Conservation (phyloP, 2,797 vertebrate genomes). For the Poecilia velifera region DNA sequence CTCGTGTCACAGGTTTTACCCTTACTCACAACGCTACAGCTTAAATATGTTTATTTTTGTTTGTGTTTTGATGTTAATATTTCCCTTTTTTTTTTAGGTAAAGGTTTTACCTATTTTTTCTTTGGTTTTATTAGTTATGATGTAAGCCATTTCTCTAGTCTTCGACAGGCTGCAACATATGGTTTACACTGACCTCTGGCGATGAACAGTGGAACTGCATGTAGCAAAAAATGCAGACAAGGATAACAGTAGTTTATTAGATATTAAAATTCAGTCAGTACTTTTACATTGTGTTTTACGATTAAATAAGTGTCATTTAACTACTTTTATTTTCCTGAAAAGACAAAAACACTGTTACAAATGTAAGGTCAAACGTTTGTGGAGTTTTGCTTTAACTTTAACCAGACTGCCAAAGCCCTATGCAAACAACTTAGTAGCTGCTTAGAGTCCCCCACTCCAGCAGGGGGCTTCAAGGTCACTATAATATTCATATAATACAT, state of each 20-base stretch:
- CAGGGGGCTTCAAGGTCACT: not conserved
- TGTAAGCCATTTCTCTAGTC: not conserved
- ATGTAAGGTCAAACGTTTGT: not conserved
- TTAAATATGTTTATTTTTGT: not conserved
- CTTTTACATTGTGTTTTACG: not conserved
- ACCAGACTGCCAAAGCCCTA: not conserved
- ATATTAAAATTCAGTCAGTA: not conserved
- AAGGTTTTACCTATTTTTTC: not conserved
- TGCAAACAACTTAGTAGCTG: not conserved
- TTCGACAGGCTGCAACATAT: constrained; percentile 1
- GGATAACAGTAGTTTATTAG: not conserved
- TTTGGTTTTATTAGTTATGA: not conserved
- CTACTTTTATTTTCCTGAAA: not conserved
- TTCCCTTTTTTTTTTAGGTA: not conserved
- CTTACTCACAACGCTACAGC: not conserved
- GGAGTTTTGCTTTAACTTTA: not conserved
- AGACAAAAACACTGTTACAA: not conserved
- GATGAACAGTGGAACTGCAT: constrained; percentile 21
- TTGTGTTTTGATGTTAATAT: not conserved
- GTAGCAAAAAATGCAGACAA: not conserved
- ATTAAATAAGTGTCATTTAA: not conserved
- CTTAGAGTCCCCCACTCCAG: not conserved
- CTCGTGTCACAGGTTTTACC: not conserved
- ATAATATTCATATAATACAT: not conserved
- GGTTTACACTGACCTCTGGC: constrained; percentile 58